Evolutionary conservation across 2,113 vertebrate species (phyloP), one percentile per base, ranked within the genome.

Genomic region (Indicator indicator): DNA sequence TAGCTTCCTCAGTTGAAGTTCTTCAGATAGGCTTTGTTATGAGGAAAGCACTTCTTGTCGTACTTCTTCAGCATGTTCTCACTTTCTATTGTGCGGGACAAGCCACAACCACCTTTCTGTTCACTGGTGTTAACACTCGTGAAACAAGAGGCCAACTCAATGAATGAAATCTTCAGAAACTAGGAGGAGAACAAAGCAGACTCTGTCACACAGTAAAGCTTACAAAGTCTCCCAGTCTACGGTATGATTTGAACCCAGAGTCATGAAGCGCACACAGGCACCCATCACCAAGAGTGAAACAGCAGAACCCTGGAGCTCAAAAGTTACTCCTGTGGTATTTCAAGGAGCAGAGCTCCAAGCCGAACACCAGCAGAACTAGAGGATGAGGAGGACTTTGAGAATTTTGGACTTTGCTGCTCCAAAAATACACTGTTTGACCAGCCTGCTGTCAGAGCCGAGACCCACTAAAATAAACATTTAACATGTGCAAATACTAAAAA

Each of bases 401-500:
- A 93, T 81, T 91, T 48, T 52, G 65, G 72, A 36, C 46, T 59
- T 68, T 74, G 62, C 83, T 90, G 79, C 79, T 96, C 72, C 88
- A 94, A 88, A 95, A 96, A 73, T 12, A 84, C 64, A 48, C 69
- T 81, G 63, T 93, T 92, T 48, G 82, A 94, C 91, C 94, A 94
- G 94, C n/a, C 93, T 80, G 78, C 87, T 94, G 78, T 87, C 84
- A 89, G 87, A 94, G 80, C 64, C 2, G 3, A 79, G 85, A 94
- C 87, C 89, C 91, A 92, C 93, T 95, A 96, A 96, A 93, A 88
- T 73, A 94, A 96, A 96, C 94, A 96, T 74, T 88, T 56, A 90
- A 96, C 96, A 96, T 95, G 95, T 96, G 95, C 88, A 96, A 96
- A 96, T 88, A 93, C 92, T 96, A 96, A 96, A 94, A 95, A 94